Conservation (phyloP, 2,113 vertebrate genomes). For the Montifringilla adamsi region DNA sequence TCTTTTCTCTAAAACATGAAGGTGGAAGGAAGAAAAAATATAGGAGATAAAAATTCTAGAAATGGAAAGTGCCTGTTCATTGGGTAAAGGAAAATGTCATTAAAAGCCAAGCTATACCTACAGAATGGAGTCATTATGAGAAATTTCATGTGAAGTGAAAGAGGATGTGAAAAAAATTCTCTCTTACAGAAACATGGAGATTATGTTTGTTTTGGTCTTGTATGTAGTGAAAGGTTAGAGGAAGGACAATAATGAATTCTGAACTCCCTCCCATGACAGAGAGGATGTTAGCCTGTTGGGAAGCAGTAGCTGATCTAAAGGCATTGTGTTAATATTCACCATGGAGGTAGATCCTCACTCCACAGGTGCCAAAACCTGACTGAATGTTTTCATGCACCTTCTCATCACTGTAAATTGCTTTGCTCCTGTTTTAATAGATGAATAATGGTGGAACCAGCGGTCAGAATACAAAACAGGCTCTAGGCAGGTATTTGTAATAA, state of each 20-base stretch:
- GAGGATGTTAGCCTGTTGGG: background rate
- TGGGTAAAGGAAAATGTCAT: slow-evolving; percentile 15
- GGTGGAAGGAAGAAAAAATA: background rate
- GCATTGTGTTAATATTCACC: background rate
- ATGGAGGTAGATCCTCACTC: background rate
- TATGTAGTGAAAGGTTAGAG: slow-evolving; percentile 65
- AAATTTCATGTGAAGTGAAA: slow-evolving; percentile 69
- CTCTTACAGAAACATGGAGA: slow-evolving; percentile 34
- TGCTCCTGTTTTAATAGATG: background rate
- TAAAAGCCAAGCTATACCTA: slow-evolving; percentile 27
- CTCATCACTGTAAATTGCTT: background rate
- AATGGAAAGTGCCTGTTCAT: slow-evolving; percentile 52
- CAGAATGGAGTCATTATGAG: slow-evolving; percentile 64
- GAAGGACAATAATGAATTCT: slow-evolving; percentile 45
- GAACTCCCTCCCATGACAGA: background rate
- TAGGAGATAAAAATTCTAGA: slow-evolving; percentile 14
- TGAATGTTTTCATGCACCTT: background rate
- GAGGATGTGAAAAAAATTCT: slow-evolving; percentile 71
- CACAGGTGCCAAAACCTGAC: background rate
- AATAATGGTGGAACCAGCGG: background rate
- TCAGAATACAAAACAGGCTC: background rate
- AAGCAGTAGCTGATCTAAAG: background rate
- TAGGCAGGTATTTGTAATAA: background rate
- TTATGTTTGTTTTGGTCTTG: slow-evolving; percentile 62
- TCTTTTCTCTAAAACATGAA: background rate